These are phyloP conservation scores for Oenanthe oenanthe DNA, from an alignment of 2,113 vertebrate species.

Conservation along the genomic window DNA sequence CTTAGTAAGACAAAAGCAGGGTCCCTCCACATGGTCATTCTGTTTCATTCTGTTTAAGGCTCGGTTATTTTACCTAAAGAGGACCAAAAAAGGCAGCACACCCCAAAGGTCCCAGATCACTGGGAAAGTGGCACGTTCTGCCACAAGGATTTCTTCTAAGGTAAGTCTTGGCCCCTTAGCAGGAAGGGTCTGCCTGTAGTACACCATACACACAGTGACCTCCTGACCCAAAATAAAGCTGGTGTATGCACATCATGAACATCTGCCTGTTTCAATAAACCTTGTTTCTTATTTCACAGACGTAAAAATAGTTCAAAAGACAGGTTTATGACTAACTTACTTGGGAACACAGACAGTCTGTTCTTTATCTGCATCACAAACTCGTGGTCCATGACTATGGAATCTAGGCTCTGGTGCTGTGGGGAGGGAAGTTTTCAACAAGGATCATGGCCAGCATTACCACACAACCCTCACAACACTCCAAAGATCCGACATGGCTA, in stretches of 20 bases:
- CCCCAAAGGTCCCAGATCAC: rapidly evolving
- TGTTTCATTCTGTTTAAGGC: rapidly evolving
- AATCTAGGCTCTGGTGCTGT: not conserved
- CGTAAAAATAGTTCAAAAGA: not conserved
- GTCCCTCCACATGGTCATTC: rapidly evolving
- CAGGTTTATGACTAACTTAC: rapidly evolving
- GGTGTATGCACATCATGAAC: rapidly evolving
- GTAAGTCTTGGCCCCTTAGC: rapidly evolving
- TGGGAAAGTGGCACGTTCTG: rapidly evolving
- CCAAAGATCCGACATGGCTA: not conserved
- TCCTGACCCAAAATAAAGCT: not conserved
- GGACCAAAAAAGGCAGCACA: rapidly evolving
- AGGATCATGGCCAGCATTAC: not conserved
- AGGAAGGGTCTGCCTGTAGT: no score
- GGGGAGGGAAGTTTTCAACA: not conserved
- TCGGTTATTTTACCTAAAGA: rapidly evolving
- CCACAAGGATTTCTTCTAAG: rapidly evolving
- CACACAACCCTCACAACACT: not conserved
- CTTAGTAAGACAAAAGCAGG: rapidly evolving
- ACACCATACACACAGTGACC: rapidly evolving
- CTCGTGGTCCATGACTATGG: rapidly evolving
- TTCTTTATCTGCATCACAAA: not conserved
- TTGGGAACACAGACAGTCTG: not conserved
- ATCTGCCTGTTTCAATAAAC: not conserved
- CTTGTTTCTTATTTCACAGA: not conserved